Base-by-base conservation (phyloP, 2,797 vertebrate genomes). In the Aldrovandia affinis region DNA sequence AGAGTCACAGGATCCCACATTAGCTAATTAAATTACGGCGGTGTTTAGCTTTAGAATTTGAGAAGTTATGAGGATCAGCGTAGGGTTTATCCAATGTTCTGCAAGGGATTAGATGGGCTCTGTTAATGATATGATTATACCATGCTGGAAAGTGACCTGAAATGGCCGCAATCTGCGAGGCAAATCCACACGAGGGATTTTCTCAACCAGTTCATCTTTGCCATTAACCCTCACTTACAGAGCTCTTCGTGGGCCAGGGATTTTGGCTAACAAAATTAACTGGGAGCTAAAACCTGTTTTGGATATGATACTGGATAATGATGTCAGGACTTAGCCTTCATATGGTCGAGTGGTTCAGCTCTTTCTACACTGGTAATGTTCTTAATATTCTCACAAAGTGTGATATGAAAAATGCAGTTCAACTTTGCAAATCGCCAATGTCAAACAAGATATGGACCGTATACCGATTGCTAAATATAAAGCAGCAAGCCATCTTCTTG, bases 51-150 rank as follows among this genome's bases (percentile, higher is more conserved):
- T 92, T 90, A 28, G 84, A 95, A 95, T 91, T 90, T 91, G 94
- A 96, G 94, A 94, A 88, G 91, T 92, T 89, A 90, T 88, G 89
- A 86, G 89, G 91, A 93, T 92, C 91, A 80, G 90, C 89, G 86
- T 81, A 86, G 82, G 94, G 93, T 94, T 95, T 95, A 93, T 94
- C 89, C 92, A 90, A 88, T 90, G 92, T 95, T 93, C 94, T 89
- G 82, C 88, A 2, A 54, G 85, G 88, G 90, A 65, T 52, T 7
- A 86, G 90, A 84, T 25, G 89, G 91, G 90, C 94, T 95, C 94
- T 90, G 88, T 91, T 93, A 88, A 91, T 65, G 90, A 89, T 93
- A 93, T 95, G 95, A 96, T 95, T 95, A 95, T 92, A 92, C 89
- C 92, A 89, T 86, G 9, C 88, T 85, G 89, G 87, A 92, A 89